Base-by-base conservation (phyloP, 30 jellyfish, hydroid and myxozoan species). In the Aurelia sp. region DNA sequence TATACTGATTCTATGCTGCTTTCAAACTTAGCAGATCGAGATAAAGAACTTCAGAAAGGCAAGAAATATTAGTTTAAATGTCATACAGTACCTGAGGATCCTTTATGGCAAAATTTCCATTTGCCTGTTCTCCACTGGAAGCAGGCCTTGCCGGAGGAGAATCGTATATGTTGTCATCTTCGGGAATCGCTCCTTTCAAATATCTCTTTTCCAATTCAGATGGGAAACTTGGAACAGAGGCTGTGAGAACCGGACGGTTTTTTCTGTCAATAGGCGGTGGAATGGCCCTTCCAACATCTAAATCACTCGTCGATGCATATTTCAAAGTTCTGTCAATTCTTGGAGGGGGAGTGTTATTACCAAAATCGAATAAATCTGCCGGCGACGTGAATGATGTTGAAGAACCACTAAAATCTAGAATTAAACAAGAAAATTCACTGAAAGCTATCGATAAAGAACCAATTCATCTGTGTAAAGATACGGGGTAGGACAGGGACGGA, bases 231-330 rank as follows among this genome's bases (percentile, higher is more conserved):
- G 93, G 93, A 15, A 84, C 93, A 31, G 93, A 84, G 22, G 86
- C 67, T 27, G 87, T 53, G 55, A 73, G 71, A 41, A 37, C 75
- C 4, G 93, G 93, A 11, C 93, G 86, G 30, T 73, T 71, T 18
- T 66, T 71, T 71, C 93, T 61, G 74, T 84, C 93, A 9, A 84
- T 73, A 16, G 87, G 87, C 6, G 93, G 93, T 27, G 87, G 86
- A 11, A 21, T 47, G 44, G 57, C 61, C 13, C 53, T 71, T 30
- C 50, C 47, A 21, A 62, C 47, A 44, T 83, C 92, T 6, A 83
- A 30, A 17, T 52, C 80, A 23, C 92, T 76, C 15, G 92, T 72
- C 19, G 92, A 83, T 1, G 86, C 85, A 62, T 83, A 66, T 41
- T 83, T 83, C 74, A 83, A 52, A 6, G 92, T 62, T 9, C 92